These are phyloP conservation scores for Xestia ashworthii DNA, from an alignment of 2,888 invertebrate species.

Conservation along the genomic window DNA sequence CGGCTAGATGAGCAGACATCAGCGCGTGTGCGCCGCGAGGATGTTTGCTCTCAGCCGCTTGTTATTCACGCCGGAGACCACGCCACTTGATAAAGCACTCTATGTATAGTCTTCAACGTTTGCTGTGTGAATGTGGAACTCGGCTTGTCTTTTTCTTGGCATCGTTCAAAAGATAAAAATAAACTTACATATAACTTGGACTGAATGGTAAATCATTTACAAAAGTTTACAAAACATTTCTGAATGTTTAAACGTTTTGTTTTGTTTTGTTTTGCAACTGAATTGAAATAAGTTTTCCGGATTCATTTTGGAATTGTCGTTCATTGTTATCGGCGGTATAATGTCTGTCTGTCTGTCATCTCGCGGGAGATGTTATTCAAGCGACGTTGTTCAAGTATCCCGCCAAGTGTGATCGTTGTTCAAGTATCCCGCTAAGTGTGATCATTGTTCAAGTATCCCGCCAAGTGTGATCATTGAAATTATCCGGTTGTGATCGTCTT, in stretches of 20 bases:
- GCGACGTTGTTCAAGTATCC: too few relatives aligned
- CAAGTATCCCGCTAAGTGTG: too few relatives aligned
- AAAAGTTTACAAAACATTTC: too few relatives aligned
- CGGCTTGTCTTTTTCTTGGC: neutral
- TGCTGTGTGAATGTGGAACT: conserved; percentile 1
- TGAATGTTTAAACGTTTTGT: too few relatives aligned
- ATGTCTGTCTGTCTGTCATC: neutral
- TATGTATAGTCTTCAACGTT: conserved; percentile 17
- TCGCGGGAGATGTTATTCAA: neutral
- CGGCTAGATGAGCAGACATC: conserved; percentile 3
- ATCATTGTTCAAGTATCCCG: too few relatives aligned
- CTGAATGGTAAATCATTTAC: neutral
- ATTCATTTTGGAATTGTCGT: neutral
- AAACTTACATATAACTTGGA: neutral
- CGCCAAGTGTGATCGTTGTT: too few relatives aligned
- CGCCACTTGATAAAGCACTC: conserved; percentile 39
- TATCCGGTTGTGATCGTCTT: neutral
- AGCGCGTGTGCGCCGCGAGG: conserved; percentile 1
- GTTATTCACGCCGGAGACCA: conserved; percentile 47
- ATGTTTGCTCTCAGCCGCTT: conserved; percentile 45
- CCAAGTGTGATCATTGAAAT: too few relatives aligned
- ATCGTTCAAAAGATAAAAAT: neutral
- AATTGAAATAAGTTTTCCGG: neutral
- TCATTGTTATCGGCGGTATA: neutral
- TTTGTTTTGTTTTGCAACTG: too few relatives aligned